Evolutionary conservation across 2,888 invertebrate species (phyloP), one percentile per base, ranked within the genome.

Genomic region (Pammene fasciana): DNA sequence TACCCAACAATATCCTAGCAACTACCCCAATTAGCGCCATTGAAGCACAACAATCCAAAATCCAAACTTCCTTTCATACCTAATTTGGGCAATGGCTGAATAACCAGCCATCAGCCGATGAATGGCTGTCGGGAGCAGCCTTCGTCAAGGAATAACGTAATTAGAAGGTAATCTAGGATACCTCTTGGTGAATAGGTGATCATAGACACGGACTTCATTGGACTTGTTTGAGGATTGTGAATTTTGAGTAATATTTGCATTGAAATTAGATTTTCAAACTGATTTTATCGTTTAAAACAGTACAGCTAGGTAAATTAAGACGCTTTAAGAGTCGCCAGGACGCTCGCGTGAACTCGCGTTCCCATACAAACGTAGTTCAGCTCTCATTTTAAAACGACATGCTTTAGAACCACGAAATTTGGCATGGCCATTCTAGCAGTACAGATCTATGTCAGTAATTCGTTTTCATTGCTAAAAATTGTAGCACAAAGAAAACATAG

Each of bases 71-170:
- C 59, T 41, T 62, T 60, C 16, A n/a, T n/a, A n/a, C 48, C 36
- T 38, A 18, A 26, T 59, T 62, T 61, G 18, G 18, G 48, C n/a
- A 16, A 13, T 14, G n/a, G 26, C 16, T 61, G 55, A 48, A 62
- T 67, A 55, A 66, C 52, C 50, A 50, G 52, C 26, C 36, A 18
- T 9, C 26, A 50, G 13, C 11, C 11, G 26, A 26, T 34, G 67
- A 68, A 68, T 56, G 14, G 11, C 16, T 56, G 68, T 62, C 68
- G 34, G 13, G 48, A 38, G 46, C 68, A 68, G 62, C 26, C 16
- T 36, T 18, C 66, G 54, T 67, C 60, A 60, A 54, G 60, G 13
- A 26, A 59, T 41, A 55, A 45, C 14, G n/a, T 59, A 48, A 48
- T 43, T 48, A 34, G 43, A 41, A 62, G 41, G 48, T 56, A 16